Conservation (phyloP, 2,113 vertebrate species). For the Cynoglossus semilaevis region DNA sequence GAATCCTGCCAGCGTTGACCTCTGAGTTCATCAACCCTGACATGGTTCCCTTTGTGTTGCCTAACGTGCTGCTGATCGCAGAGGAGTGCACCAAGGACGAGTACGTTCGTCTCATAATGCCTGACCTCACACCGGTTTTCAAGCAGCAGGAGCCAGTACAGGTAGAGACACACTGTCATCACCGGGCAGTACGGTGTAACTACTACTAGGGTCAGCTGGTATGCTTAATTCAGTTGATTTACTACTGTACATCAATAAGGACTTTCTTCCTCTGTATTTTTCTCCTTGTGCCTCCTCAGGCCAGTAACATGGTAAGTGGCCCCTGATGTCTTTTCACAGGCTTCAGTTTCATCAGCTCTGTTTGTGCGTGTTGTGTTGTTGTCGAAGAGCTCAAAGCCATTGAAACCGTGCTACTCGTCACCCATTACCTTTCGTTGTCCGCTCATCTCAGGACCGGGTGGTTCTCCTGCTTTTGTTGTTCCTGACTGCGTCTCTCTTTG, state of each 20-base stretch:
- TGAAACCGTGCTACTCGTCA: neutral
- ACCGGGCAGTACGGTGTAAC: neutral
- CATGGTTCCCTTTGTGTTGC: constrained; percentile 98
- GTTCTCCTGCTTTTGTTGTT: neutral
- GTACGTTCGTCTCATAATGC: constrained; percentile 88
- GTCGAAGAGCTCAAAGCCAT: neutral
- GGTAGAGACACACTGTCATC: constrained; percentile 70
- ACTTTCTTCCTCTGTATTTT: constrained; percentile 73
- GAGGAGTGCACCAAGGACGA: constrained; percentile 98
- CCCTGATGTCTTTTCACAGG: constrained; percentile 29
- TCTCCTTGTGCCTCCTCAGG: constrained; percentile 90
- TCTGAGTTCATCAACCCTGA: constrained; percentile 97
- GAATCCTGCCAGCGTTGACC: constrained; percentile 90
- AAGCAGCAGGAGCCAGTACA: constrained; percentile 97
- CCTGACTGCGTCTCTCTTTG: constrained; percentile 7
- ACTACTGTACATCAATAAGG: constrained; percentile 33
- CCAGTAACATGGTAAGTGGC: constrained; percentile 99
- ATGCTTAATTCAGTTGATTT: no score
- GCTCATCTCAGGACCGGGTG: neutral
- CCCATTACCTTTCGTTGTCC: neutral
- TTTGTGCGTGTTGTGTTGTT: constrained; percentile 13
- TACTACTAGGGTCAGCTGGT: no score
- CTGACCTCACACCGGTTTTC: constrained; percentile 94
- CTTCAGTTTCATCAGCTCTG: constrained; percentile 3
- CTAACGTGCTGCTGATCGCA: constrained; percentile 95